Conservation (phyloP, 2,113 vertebrate species). For the Ciconia stormi region DNA sequence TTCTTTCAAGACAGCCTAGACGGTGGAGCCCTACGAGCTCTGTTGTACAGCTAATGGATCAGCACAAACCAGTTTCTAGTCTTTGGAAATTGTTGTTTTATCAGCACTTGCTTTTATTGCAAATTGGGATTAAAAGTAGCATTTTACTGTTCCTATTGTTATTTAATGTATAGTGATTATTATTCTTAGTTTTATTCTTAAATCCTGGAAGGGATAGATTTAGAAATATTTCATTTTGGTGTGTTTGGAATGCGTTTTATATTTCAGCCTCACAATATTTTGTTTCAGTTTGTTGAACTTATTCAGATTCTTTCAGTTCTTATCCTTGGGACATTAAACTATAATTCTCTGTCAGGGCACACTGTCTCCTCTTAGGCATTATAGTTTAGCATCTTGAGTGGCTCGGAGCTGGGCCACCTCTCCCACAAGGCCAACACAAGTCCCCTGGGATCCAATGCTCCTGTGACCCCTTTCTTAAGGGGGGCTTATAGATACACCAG, state of each 20-base stretch:
- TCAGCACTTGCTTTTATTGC: not conserved
- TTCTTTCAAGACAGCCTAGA: not conserved
- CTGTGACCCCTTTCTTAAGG: not conserved
- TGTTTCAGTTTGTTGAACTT: not conserved
- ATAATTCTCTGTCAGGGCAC: not conserved
- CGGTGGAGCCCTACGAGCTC: not conserved
- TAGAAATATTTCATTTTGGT: not conserved
- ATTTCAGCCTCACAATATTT: not conserved
- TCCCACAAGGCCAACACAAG: not conserved
- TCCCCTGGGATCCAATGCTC: not conserved
- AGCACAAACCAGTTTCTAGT: not conserved
- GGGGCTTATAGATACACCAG: not conserved
- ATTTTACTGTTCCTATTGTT: not conserved
- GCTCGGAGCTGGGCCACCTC: not conserved
- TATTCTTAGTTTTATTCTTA: not conserved
- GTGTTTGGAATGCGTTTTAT: not conserved
- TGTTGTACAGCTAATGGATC: not conserved
- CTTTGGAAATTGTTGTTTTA: not conserved
- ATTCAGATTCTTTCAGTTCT: not conserved
- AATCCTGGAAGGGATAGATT: not conserved
- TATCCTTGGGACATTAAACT: not conserved
- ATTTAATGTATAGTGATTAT: not conserved
- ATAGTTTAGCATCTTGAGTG: not conserved
- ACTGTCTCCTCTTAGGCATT: not conserved
- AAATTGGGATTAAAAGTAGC: not conserved